Percentiles rank a stretch among this genome's conserved stretches.
Conservation (phyloP, 2,888 invertebrate species). For the Melanargia galathea region DNA sequence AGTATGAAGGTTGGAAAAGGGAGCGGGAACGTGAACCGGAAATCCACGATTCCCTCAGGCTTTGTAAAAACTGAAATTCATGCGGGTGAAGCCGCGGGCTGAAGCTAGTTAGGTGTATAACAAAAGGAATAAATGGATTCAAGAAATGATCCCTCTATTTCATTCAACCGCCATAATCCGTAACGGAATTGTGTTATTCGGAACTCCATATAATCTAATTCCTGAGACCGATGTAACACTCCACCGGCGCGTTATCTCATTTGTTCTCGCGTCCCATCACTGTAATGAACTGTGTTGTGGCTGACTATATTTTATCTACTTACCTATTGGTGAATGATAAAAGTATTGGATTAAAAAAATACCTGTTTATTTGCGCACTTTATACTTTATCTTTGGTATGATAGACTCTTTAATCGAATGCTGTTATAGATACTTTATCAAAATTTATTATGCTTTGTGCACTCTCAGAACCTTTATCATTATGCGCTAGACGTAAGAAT, state of each 20-base stretch:
- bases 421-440: too few species aligned
- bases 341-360: not conserved
- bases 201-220: conserved; percentile 8
- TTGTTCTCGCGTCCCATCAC: conserved; percentile 4
- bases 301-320: not conserved
- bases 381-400: not conserved
- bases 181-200: conserved; percentile 2
- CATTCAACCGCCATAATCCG: not conserved
- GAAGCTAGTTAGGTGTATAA: too few species aligned
- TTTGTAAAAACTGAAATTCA: too few species aligned
- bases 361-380: not conserved
- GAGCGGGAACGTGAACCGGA: too few species aligned
- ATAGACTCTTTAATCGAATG: not conserved
- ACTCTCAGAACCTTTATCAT: too few species aligned
- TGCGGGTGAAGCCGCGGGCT: too few species aligned
- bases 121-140: not conserved
- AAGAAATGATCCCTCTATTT: not conserved
- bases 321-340: not conserved
- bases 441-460: too few species aligned
- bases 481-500: too few species aligned
- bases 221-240: not conserved
- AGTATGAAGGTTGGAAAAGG: too few species aligned
- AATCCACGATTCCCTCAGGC: too few species aligned
- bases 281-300: conserved; percentile 7
- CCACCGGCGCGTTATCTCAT: not conserved